Evolutionary conservation across 2,888 invertebrate species (phyloP).

Genomic region (Dryobota labecula): DNA sequence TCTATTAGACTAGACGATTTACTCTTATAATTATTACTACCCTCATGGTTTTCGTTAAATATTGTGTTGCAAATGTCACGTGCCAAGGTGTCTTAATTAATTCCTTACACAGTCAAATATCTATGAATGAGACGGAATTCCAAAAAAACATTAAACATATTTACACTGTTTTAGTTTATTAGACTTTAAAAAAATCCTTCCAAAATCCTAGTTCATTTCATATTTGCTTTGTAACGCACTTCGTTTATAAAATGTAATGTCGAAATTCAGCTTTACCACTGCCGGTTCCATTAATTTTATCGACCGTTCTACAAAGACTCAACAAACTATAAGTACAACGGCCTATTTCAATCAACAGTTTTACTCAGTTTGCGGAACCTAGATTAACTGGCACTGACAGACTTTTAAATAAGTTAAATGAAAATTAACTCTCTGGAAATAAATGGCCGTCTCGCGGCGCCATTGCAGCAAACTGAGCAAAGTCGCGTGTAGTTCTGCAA

Average conservation of each 20-base stretch:
- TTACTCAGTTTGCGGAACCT: constrained; percentile 23
- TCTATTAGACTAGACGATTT: background rate
- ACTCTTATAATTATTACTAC: background rate
- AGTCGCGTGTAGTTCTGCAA: constrained; percentile 40
- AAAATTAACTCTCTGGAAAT: constrained; percentile 52
- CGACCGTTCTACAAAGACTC: constrained; percentile 8
- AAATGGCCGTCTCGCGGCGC: constrained; percentile 31
- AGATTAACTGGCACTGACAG: constrained; percentile 53
- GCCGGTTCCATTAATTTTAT: background rate
- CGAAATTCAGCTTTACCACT: background rate
- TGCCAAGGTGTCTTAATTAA: background rate
- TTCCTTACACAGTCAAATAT: background rate
- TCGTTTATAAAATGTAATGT: background rate
- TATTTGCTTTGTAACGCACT: background rate
- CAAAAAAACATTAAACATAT: background rate
- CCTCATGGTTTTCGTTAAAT: background rate
- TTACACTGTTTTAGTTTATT: background rate
- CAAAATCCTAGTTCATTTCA: background rate
- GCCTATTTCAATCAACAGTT: constrained; percentile 46
- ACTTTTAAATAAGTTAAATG: constrained; percentile 56
- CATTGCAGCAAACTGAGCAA: constrained; percentile 19
- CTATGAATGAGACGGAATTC: background rate
- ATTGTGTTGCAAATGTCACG: background rate
- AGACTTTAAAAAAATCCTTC: background rate
- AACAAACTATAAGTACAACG: constrained; percentile 22